phyloP scores from a whole-genome alignment of 2,888 invertebrate species.

The Drosophila peninsularis region DNA sequence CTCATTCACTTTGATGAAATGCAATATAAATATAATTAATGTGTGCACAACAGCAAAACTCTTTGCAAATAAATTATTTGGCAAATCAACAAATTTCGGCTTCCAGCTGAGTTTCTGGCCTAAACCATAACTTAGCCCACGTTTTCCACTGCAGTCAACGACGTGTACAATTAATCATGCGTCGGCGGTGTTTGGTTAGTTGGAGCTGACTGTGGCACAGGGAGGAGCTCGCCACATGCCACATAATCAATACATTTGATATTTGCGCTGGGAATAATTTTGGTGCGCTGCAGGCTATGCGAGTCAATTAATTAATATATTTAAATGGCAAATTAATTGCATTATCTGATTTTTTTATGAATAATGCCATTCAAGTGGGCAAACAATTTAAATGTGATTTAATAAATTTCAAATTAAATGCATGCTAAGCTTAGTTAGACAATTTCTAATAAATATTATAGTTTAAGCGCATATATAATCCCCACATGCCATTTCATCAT shows the following conservation, averaged over 20 bases:
- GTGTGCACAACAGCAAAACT: slow-evolving; percentile 13
- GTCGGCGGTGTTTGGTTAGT: slow-evolving; percentile 11
- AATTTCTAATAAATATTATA: neutral
- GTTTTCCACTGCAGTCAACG: slow-evolving; percentile 5
- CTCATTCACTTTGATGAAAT: neutral
- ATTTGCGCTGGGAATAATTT: neutral
- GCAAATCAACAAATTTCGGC: slow-evolving; percentile 20
- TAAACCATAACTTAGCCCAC: slow-evolving; percentile 6
- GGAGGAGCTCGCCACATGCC: neutral
- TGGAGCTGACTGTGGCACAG: no score
- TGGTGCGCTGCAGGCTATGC: slow-evolving; percentile 3
- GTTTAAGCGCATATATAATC: neutral
- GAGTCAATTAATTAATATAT: slow-evolving; percentile 31
- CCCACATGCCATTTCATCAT: no score
- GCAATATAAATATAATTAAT: slow-evolving; percentile 17
- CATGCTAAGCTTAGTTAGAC: neutral
- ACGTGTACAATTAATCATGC: slow-evolving; percentile 30
- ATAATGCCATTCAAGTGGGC: neutral
- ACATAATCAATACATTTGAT: slow-evolving; percentile 31
- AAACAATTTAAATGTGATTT: neutral
- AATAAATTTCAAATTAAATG: neutral
- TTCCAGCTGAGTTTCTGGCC: slow-evolving; percentile 1
- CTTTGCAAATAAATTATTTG: slow-evolving; percentile 10
- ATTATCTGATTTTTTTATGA: slow-evolving; percentile 13
- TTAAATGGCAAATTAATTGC: slow-evolving; percentile 14